Conservation (phyloP, 2,888 invertebrate genomes). For the Brachynemurus nebulosus region DNA sequence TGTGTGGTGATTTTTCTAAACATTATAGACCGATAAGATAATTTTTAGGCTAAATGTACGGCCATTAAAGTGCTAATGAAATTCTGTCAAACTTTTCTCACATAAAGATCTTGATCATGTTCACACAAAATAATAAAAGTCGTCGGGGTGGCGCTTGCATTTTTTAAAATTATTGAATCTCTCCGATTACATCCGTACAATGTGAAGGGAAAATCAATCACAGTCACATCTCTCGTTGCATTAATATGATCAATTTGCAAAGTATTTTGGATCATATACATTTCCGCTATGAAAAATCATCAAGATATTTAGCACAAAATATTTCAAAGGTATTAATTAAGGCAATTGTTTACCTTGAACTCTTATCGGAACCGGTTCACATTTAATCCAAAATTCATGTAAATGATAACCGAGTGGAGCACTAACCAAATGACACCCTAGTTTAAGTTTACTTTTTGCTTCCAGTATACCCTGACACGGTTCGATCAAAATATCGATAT, state of each 20-base stretch:
- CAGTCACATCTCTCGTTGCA: conserved; percentile 27
- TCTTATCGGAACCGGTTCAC: conserved; percentile 23
- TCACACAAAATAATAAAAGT: conserved; percentile 31
- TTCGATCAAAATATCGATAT: conserved; percentile 28
- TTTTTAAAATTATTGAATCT: conserved; percentile 29
- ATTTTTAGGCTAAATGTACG: too few relatives aligned
- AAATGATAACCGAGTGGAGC: conserved; percentile 26
- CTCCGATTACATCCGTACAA: conserved; percentile 27
- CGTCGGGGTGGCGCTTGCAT: conserved; percentile 28
- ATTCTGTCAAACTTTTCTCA: too few relatives aligned
- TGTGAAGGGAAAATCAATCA: conserved; percentile 31
- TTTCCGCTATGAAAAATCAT: too few relatives aligned
- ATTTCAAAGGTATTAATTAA: too few relatives aligned
- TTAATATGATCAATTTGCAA: conserved; percentile 27
- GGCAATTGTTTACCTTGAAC: too few relatives aligned
- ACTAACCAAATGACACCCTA: conserved; percentile 29
- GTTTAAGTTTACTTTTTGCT: conserved; percentile 19
- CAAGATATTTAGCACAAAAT: too few relatives aligned
- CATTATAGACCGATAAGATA: too few relatives aligned
- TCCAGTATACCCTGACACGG: conserved; percentile 24
- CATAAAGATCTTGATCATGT: conserved; percentile 23
- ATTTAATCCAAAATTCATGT: conserved; percentile 34
- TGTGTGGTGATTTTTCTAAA: too few relatives aligned
- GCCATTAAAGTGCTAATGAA: too few relatives aligned
- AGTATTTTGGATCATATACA: too few relatives aligned